These are phyloP conservation scores for Cabera pusaria DNA, from an alignment of 2,888 invertebrate species.

Conservation along the genomic window DNA sequence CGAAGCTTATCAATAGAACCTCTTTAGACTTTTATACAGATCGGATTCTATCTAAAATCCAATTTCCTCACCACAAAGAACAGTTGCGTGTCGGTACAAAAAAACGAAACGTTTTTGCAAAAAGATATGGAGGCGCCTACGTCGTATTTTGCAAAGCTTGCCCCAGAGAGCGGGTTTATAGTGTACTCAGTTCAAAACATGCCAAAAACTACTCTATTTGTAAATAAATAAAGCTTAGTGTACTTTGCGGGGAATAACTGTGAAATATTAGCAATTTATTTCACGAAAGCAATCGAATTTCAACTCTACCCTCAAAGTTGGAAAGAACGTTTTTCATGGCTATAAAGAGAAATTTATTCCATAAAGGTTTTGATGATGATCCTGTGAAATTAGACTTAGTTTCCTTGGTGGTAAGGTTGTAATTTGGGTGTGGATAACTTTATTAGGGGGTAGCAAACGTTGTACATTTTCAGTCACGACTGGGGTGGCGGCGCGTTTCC, in stretches of 20 bases:
- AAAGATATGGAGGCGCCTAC: slow-evolving; percentile 12
- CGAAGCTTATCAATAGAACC: too few species aligned
- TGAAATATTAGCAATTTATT: slow-evolving; percentile 25
- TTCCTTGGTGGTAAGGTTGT: slow-evolving; percentile 26
- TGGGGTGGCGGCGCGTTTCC: slow-evolving; percentile 55
- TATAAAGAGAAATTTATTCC: slow-evolving; percentile 37
- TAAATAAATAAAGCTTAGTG: background rate
- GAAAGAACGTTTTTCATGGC: slow-evolving; percentile 16
- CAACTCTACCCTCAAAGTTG: slow-evolving; percentile 15
- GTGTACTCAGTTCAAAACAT: slow-evolving; percentile 2
- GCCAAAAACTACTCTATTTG: background rate
- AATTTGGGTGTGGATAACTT: slow-evolving; percentile 42
- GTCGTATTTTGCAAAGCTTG: slow-evolving; percentile 18
- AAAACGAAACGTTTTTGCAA: slow-evolving; percentile 21
- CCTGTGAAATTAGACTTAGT: slow-evolving; percentile 30
- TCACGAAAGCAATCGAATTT: slow-evolving; percentile 15
- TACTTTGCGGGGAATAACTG: background rate
- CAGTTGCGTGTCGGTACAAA: slow-evolving; percentile 9
- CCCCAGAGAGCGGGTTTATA: slow-evolving; percentile 7
- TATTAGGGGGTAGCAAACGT: slow-evolving; percentile 49
- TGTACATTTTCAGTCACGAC: slow-evolving; percentile 58
- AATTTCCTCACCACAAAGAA: slow-evolving; percentile 14
- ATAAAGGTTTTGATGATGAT: slow-evolving; percentile 35
- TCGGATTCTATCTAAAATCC: slow-evolving; percentile 11
- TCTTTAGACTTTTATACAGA: too few species aligned